Evolutionary conservation across 2,888 invertebrate genomes (phyloP).

Genomic region (Limnephilus marmoratus): DNA sequence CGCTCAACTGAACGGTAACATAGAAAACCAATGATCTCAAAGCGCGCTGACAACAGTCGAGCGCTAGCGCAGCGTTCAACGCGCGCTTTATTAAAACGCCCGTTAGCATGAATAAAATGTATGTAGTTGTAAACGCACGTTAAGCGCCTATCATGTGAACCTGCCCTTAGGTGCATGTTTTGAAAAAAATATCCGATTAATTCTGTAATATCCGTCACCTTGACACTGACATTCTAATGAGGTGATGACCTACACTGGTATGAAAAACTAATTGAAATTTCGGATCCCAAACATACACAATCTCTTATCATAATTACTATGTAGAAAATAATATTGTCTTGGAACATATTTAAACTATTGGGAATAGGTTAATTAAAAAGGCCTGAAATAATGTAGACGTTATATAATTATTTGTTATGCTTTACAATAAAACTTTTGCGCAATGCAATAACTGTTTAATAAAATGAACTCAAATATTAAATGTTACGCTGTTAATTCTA

Average conservation of each 20-base stretch:
- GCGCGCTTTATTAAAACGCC: no score
- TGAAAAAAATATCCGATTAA: neutral
- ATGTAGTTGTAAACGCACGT: no score
- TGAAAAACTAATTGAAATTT: neutral
- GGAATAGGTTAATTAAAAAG: slow-evolving; percentile 24
- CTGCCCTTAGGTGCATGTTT: no score
- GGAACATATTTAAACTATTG: neutral
- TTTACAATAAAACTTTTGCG: slow-evolving; percentile 44
- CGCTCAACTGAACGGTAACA: no score
- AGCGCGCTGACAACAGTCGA: no score
- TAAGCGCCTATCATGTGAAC: no score
- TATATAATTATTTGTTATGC: slow-evolving; percentile 34
- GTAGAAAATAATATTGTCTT: neutral
- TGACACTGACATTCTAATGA: neutral
- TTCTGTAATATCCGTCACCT: neutral
- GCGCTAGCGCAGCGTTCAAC: no score
- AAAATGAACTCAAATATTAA: slow-evolving; percentile 18
- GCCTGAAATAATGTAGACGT: neutral
- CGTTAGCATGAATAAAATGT: no score
- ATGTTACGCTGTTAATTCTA: neutral
- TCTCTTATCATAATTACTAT: neutral
- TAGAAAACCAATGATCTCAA: no score
- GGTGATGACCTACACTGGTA: neutral
- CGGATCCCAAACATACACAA: neutral
- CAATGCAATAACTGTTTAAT: slow-evolving; percentile 32